These are phyloP conservation scores for Harpalus rubripes DNA, from an alignment of 2,888 invertebrate genomes.

Conservation along the genomic window DNA sequence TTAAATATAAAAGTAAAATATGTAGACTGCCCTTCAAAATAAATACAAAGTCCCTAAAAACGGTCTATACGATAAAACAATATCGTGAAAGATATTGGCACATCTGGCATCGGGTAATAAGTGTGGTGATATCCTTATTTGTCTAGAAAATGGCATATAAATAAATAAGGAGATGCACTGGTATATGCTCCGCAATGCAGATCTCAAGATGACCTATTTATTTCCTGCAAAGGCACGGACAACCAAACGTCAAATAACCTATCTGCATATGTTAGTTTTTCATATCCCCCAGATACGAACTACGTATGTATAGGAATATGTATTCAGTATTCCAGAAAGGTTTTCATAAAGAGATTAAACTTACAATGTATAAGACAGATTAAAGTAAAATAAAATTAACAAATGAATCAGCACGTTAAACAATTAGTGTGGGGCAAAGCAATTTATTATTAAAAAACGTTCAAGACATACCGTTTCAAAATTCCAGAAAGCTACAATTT, in stretches of 20 bases:
- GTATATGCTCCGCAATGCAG: background rate
- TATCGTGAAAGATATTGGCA: too few relatives aligned
- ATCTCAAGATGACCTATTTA: constrained; percentile 6
- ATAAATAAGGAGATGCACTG: background rate
- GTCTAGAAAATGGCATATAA: background rate
- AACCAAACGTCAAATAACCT: constrained; percentile 2
- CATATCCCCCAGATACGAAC: background rate
- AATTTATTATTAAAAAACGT: too few relatives aligned
- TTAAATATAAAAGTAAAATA: too few relatives aligned
- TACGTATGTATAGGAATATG: background rate
- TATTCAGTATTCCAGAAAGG: background rate
- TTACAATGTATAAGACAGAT: background rate
- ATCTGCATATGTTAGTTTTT: constrained; percentile 6
- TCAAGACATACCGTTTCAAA: too few relatives aligned
- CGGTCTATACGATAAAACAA: too few relatives aligned
- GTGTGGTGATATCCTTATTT: background rate
- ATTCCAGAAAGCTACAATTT: too few relatives aligned
- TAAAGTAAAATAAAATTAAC: background rate
- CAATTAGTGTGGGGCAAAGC: too few relatives aligned
- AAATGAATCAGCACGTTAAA: background rate
- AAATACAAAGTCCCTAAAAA: too few relatives aligned
- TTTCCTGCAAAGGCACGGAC: background rate
- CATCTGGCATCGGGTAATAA: too few relatives aligned
- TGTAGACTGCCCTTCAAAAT: too few relatives aligned
- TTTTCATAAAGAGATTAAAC: background rate